Evolutionary conservation across 2,797 vertebrate genomes (phyloP), one percentile per base, ranked within the genome.

Genomic region (Sciurus carolinensis): DNA sequence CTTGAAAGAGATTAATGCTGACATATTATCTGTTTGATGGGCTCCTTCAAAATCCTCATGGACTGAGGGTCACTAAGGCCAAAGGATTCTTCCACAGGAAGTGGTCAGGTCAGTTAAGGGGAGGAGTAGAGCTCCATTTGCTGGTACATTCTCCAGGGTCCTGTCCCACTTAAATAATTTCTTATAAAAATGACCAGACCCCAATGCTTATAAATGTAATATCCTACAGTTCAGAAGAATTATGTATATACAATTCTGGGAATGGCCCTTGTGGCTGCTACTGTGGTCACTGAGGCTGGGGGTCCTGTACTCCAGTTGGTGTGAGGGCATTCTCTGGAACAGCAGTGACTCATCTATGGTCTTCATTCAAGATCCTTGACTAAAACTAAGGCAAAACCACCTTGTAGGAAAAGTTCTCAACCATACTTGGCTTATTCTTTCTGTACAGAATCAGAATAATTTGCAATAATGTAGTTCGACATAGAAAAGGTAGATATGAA

Each of bases 401-500:
- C 87, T 98, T 97, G 97, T 97, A 97, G 96, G 97, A 98, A 98
- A 96, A 87, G 28, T 72, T 94, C 96, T 96, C 92, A 79, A 67
- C 80, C 97, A 93, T 57, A 83, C 44, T 96, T 47, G 86, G 47
- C 71, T 81, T 71, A 39, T 44, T 72, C 10, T 50, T 90, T 94
- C 67, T 87, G 80, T 33, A 64, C 22, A 47, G 33, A 66, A 80
- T 62, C 62, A 92, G 18, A 87, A 10, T 14, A 87, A 64, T n/a
- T 84, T 84, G 62, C 8, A 85, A 17, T 86, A 15, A 92, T 94
- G 67, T 64, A 39, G 64, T 44, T 11, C 33, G 80, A 1, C 20
- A 54, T 1, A 71, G 71, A 42, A 80, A 84, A 73, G 20, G 24
- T n/a, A 33, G 36, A 84, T 59, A 94, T 28, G 22, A 52, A 90